phyloP scores from a whole-genome alignment of 2,888 invertebrate genomes.

The Acleris cristana region DNA sequence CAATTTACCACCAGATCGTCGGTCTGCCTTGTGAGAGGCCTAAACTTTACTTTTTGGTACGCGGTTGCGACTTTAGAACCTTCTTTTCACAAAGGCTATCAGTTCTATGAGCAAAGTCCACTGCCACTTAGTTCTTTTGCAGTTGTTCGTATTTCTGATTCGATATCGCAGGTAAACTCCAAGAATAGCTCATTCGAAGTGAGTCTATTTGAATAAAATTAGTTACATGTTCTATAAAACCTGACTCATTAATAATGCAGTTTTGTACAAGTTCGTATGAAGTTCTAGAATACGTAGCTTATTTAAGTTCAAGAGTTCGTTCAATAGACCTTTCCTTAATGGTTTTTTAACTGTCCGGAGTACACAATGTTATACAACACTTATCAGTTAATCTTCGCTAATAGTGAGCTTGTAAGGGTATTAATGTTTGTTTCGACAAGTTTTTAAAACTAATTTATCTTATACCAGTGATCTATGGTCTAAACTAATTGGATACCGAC shows the following conservation, averaged over 20 bases:
- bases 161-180: too few species aligned
- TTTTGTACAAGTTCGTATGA: neutral
- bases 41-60: too few species aligned
- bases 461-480: neutral
- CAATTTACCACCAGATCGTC: too few species aligned
- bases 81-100: too few species aligned
- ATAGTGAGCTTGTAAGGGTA: neutral
- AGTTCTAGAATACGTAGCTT: conserved; percentile 9
- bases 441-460: conserved; percentile 15
- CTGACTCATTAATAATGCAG: neutral
- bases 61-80: too few species aligned
- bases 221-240: too few species aligned
- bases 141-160: too few species aligned
- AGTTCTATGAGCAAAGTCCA: too few species aligned
- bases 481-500: neutral
- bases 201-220: too few species aligned
- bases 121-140: too few species aligned
- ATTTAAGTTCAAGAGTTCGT: conserved; percentile 19
- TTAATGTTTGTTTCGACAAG: conserved; percentile 20
- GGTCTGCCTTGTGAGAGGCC: too few species aligned
- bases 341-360: conserved; percentile 20
- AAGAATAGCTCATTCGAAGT: too few species aligned
- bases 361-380: conserved; percentile 14
- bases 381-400: conserved; percentile 13
- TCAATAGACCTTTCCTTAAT: conserved; percentile 22